Evolutionary conservation across 2,888 invertebrate species (phyloP), one percentile per base, ranked within the genome.

Genomic region (Lithophane socia): DNA sequence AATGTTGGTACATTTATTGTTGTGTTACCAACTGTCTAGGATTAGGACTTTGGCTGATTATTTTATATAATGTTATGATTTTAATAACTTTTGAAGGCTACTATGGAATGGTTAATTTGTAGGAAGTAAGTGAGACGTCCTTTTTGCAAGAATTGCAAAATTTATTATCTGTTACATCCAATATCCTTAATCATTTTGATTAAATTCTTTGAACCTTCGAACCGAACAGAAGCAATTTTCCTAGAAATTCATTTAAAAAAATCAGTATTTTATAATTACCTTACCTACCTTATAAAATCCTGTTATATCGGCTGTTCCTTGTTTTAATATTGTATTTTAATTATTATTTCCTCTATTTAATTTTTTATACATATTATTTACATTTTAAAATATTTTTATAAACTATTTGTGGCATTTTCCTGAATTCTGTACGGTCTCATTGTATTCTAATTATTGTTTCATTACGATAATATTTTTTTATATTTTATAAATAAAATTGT

Each of bases 1-100:
- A 67, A 86, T 83, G 58, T 73, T 86, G 68, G 16, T 24, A 82
- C 52, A 44, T 78, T 79, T 78, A n/a, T n/a, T n/a, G n/a, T 71
- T 64, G 71, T 83, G 64, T 71, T 82, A 16, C 58, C 61, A 66
- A 65, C 73, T 75, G 70, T 54, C 47, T 47, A 64, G 47, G 56
- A 80, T 84, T 75, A 72, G 21, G 18, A 49, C n/a, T n/a, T n/a
- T n/a, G n/a, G n/a, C n/a, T n/a, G n/a, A n/a, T n/a, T n/a, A n/a
- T n/a, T n/a, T n/a, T n/a, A n/a, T n/a, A n/a, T n/a, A n/a, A n/a
- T n/a, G n/a, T 21, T 13, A 16, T 16, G 12, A 7, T 60, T 24
- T 16, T 44, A 16, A 52, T 58, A 44, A 21, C 37, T 56, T 52
- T n/a, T 52, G 4, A 2, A 16, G 61, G 2, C 21, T 56, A 56